Conservation (phyloP, 2,797 vertebrate genomes). For the Odontamblyopus rebecca region DNA sequence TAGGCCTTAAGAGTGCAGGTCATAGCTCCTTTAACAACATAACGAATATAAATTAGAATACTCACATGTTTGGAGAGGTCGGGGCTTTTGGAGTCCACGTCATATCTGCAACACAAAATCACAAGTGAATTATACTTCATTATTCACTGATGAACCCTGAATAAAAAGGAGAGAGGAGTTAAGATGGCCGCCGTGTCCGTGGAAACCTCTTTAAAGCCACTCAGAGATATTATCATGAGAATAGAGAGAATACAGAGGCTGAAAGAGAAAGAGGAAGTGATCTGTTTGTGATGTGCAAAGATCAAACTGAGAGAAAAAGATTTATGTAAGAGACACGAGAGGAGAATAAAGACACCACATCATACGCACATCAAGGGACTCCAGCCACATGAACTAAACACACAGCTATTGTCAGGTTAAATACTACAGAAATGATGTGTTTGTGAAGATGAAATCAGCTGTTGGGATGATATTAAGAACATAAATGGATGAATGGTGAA, state of each 20-base stretch:
- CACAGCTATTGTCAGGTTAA: background rate
- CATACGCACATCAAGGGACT: background rate
- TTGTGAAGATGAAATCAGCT: too few species aligned
- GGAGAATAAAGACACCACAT: background rate
- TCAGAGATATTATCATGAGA: background rate
- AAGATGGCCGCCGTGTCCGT: background rate
- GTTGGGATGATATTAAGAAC: too few species aligned
- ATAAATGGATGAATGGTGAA: too few species aligned
- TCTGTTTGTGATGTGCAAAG: background rate
- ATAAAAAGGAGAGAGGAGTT: background rate
- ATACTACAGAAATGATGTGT: too few species aligned
- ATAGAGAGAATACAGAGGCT: background rate
- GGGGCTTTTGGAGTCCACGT: constrained; percentile 95
- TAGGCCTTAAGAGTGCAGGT: too few species aligned
- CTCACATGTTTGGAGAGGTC: constrained; percentile 97
- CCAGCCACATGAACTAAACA: background rate
- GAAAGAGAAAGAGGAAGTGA: background rate
- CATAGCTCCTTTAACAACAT: background rate
- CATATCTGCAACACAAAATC: constrained; percentile 80
- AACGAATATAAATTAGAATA: constrained; percentile 35
- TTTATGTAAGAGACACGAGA: background rate
- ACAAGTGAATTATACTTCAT: constrained; percentile 23
- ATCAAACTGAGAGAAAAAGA: background rate
- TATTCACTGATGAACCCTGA: background rate
- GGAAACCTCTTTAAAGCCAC: background rate